Conservation (phyloP, 2,113 vertebrate species). For the Leptobrachium leishanense region DNA sequence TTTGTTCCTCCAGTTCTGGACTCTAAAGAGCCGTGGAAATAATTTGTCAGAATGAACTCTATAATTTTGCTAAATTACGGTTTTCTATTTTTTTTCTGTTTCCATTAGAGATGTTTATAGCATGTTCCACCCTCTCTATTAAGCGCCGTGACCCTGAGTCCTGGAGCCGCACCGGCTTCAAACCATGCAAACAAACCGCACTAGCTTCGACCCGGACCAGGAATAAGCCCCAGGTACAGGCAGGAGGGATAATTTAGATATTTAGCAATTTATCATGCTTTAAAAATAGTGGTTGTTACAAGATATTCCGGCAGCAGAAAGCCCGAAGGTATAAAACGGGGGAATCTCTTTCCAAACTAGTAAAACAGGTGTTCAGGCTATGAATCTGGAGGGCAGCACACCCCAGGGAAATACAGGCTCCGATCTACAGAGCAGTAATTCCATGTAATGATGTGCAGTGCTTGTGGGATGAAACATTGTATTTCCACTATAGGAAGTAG, state of each 20-base stretch:
- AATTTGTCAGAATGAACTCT: slow-evolving; percentile 22
- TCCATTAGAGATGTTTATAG: slow-evolving; percentile 29
- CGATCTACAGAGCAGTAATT: no score
- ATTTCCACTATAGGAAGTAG: no score
- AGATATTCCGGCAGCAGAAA: neutral
- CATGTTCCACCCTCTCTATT: neutral
- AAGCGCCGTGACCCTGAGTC: slow-evolving; percentile 8
- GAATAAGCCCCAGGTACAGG: neutral
- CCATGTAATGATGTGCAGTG: no score
- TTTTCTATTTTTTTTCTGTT: slow-evolving; percentile 5
- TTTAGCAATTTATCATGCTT: neutral
- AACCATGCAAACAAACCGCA: neutral
- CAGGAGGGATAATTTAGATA: neutral
- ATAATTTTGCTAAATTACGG: slow-evolving; percentile 40
- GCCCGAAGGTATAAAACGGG: no score
- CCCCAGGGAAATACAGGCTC: no score
- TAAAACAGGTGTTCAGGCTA: neutral
- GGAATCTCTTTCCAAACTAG: neutral
- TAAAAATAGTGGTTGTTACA: neutral
- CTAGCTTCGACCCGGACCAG: neutral
- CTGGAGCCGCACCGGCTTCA: neutral
- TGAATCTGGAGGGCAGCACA: neutral
- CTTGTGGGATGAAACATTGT: no score
- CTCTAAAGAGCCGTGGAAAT: slow-evolving; percentile 10
- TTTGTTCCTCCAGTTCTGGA: neutral